Evolutionary conservation across 2,113 vertebrate genomes (phyloP).

Genomic region (Balaeniceps rex): DNA sequence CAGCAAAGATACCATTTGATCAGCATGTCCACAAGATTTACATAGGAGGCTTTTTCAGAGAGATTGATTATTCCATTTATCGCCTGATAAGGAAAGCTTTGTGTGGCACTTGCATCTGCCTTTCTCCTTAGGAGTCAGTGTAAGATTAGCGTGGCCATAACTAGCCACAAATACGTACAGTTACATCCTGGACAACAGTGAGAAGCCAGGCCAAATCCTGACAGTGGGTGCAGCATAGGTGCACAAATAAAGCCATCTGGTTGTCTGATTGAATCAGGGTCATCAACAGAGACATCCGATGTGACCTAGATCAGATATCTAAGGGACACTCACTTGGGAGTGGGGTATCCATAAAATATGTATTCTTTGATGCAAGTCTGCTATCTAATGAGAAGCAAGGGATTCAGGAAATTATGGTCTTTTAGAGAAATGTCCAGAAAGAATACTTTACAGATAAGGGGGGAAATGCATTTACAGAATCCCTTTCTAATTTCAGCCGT

Average conservation of each 20-base stretch:
- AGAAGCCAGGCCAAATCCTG: neutral
- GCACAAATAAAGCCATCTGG: constrained; percentile 47
- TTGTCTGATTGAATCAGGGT: constrained; percentile 55
- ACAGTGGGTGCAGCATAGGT: constrained; percentile 15
- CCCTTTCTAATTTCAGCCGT: neutral
- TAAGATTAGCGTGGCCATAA: neutral
- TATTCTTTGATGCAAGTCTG: constrained; percentile 18
- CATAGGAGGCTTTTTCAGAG: neutral
- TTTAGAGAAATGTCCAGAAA: constrained; percentile 7
- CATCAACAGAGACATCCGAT: constrained; percentile 26
- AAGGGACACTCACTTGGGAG: neutral
- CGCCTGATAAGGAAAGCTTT: neutral
- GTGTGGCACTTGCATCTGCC: neutral
- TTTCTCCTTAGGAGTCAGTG: neutral
- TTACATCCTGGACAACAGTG: neutral
- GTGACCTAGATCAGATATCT: constrained; percentile 36
- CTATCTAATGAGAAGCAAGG: neutral
- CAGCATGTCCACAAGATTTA: neutral
- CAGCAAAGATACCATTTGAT: neutral
- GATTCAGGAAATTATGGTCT: neutral
- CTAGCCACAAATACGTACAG: neutral
- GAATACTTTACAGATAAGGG: neutral
- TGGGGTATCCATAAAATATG: constrained; percentile 3
- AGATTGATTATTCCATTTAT: neutral
- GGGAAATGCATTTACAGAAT: neutral